Base-by-base conservation (phyloP, 2,797 vertebrate genomes). In the Sternarchorhynchus goeldii region DNA sequence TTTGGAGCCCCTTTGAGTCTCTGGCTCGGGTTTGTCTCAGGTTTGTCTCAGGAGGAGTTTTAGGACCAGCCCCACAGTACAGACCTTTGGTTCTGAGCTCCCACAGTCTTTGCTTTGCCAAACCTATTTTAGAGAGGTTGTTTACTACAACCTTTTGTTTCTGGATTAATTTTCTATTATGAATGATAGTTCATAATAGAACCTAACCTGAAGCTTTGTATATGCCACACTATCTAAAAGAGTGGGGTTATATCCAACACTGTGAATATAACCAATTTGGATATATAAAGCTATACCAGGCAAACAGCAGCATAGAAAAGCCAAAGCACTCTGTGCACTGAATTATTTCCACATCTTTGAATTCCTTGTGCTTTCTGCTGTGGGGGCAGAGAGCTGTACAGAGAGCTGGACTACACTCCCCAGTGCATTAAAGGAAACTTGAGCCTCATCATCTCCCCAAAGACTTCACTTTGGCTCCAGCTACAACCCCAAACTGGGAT, bases 401-500 rank as follows among this genome's bases (percentile, higher is more conserved):
- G 73, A 55, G 79, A 84, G 71, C 59, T 73, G 64, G 68, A 75
- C 71, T 20, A 53, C 78, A 84, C 55, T 81, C 81, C 64, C 66
- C 29, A 77, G 82, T 83, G 77, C 85, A 84, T 86, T 82, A 86
- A 77, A 76, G 77, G 79, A 83, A 86, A 85, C 76, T 71, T 29
- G 29, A 85, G 69, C 45, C 72, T 71, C 69, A 79, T 86, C 76
- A 81, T 76, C 67, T 81, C 79, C 70, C 82, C 53, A 79, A 81
- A 84, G 76, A 68, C 78, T 81, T 55, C 67, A 70, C 39, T 65
- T 78, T 73, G 67, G 78, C 62, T 86, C 75, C 60, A 68, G 70
- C 60, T 64, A 77, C 59, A 80, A 62, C 82, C 75, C 72, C 62
- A 56, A 68, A 78, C 76, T 83, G 78, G 80, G 80, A 78, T 73